These are phyloP conservation scores for Crambe crambe DNA, from an alignment of 37 sponge, comb jelly and placozoan species.

Conservation along the genomic window DNA sequence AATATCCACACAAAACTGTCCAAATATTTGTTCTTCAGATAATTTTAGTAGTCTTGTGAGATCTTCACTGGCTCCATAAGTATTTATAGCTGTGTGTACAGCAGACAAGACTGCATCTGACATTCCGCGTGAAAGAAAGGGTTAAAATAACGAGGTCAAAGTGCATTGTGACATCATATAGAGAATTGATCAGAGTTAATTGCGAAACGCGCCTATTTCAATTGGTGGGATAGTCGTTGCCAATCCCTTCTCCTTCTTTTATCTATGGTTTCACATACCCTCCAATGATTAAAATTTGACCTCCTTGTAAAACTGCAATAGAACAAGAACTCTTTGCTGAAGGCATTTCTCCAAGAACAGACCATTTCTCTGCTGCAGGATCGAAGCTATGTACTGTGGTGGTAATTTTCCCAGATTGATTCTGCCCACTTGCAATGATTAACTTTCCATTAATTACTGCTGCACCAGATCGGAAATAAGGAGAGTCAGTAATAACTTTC, in stretches of 20 bases:
- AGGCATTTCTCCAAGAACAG: conserved; percentile 14
- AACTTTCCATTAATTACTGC: conserved; percentile 20
- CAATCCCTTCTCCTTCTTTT: not conserved
- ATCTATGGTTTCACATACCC: conserved; percentile 19
- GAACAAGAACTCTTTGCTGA: conserved; percentile 38
- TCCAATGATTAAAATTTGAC: conserved; percentile 6
- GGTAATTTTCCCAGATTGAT: not conserved
- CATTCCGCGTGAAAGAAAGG: no score
- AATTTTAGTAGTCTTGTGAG: not conserved
- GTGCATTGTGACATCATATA: not conserved
- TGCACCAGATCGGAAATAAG: conserved; percentile 5
- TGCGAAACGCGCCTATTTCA: not conserved
- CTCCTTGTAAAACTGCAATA: not conserved
- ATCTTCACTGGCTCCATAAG: no score
- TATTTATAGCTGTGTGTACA: no score
- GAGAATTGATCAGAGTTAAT: not conserved
- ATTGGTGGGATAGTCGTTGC: not conserved
- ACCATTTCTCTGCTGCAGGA: conserved; percentile 8
- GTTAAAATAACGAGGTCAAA: not conserved
- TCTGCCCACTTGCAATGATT: conserved; percentile 21
- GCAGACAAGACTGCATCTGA: no score
- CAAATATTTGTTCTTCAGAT: not conserved
- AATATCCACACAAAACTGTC: no score
- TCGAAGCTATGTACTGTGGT: conserved; percentile 4
- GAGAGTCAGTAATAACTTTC: conserved; percentile 16